Evolutionary conservation across 1,140 invertebrate species (phyloP).

Genomic region (Wasmannia auropunctata): DNA sequence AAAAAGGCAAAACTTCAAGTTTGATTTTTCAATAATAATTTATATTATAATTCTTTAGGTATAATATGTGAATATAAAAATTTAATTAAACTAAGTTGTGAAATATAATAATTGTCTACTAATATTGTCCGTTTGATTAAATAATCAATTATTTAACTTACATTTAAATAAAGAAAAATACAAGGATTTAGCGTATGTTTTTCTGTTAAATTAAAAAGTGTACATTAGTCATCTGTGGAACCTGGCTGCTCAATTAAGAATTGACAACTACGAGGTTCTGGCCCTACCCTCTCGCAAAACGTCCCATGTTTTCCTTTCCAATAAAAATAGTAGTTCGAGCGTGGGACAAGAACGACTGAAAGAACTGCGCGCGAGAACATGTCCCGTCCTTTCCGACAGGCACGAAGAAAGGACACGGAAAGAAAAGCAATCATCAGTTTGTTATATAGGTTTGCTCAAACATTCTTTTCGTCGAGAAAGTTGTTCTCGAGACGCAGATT

Average conservation of each 20-base stretch:
- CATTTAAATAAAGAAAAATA: background rate
- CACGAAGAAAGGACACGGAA: conserved; percentile 39
- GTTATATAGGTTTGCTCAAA: conserved; percentile 37
- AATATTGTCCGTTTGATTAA: background rate
- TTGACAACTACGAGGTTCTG: background rate
- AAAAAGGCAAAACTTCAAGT: background rate
- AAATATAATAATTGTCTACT: background rate
- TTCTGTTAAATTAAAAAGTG: background rate
- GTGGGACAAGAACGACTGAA: conserved; percentile 30
- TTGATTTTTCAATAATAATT: background rate
- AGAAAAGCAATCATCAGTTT: conserved; percentile 53
- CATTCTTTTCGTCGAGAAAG: conserved; percentile 10
- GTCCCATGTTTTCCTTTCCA: conserved; percentile 4
- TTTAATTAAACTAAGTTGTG: background rate
- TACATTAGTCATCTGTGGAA: background rate
- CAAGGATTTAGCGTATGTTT: background rate
- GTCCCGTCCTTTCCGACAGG: conserved; percentile 18
- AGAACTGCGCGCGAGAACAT: conserved; percentile 8
- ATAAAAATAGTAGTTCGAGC: conserved; percentile 38
- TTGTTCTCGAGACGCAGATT: conserved; percentile 24
- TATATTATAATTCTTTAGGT: background rate
- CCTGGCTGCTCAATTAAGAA: conserved; percentile 1
- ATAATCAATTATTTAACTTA: background rate
- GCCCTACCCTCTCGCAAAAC: background rate
- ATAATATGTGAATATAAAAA: background rate